Evolutionary conservation across 1,140 invertebrate genomes (phyloP), one percentile per base, ranked within the genome.

Genomic region (Goniozus legneri): DNA sequence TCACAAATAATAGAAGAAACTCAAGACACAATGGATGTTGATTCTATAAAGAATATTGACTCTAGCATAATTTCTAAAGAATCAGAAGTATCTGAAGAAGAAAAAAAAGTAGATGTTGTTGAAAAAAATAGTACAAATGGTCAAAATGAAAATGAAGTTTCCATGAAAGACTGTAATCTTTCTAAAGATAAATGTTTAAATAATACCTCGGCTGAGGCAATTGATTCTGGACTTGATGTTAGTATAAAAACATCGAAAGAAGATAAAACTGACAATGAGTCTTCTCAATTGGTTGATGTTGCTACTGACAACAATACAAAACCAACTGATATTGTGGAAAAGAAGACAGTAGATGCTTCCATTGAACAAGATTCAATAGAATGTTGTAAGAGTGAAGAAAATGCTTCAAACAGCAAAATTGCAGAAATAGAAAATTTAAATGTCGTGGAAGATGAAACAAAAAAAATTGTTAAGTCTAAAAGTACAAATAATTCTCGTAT

Each of bases 1-100:
- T 38, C 43, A 24, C 40, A 32, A 27, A 22, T 58, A 50, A 59
- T 59, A 14, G 47, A 52, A 2, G 56, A 59, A n/a, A 59, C 55
- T 7, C 56, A 58, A 13, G 56, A 54, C 3, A 15, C 34, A 2
- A n/a, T 12, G 2, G 36, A 46, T 2, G 30, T 50, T 0, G 42
- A 50, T 1, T 12, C 30, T 2, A 15, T 6, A 2, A 41, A 50
- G 12, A 34, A 19, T 8, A 18, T 19, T 2, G 2, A 21, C 24
- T 12, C 27, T 16, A 30, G 20, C 8, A 22, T 18, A 13, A 10
- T 33, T 10, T 15, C 15, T 4, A 33, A 42, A 22, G 21, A 42
- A 42, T 15, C 22, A 3, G 22, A 52, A 7, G 39, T 14, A 2
- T 7, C 20, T 2, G 0, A 10, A 1, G 15, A 30, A 3, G 10